Evolutionary conservation across 2,113 vertebrate species (phyloP), one percentile per base, ranked within the genome.

Genomic region (Phyllopteryx taeniolatus): DNA sequence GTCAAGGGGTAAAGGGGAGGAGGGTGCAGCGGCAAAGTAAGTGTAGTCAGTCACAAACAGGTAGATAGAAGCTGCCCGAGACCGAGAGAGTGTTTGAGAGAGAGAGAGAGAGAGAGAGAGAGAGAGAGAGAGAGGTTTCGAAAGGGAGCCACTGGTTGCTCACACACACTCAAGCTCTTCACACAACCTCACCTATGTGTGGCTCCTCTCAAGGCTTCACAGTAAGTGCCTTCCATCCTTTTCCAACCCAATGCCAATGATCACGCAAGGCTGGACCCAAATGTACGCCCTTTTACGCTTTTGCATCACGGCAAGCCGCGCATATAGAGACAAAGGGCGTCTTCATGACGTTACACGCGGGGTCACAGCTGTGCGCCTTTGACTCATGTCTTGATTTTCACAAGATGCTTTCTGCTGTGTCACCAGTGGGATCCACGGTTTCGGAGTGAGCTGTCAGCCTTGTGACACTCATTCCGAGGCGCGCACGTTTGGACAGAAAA

Each of bases 181-280:
- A 68, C 68, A 81, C 72, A 78, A 57, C 78, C 79, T 87, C 64
- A 75, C 86, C 35, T 89, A 90, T 91, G 90, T 90, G 90, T 79
- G 89, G 87, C 74, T 89, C 87, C 71, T 88, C 82, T 77, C 80
- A 87, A 86, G 90, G 88, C 87, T 90, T 89, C 75, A 85, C 76
- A 81, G 90, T 91, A 86, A 91, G 89, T 90, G 19, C 70, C n/a
- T 66, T 51, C 54, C 70, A 81, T 85, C 71, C 33, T 59, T 71
- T 71, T 31, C 73, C 7, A 56, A 46, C 27, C 53, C 65, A 51
- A 62, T 73, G 7, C 19, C 66, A 14, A 44, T 2, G 57, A 15
- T 13, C 39, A 44, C 17, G n/a, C 39, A 65, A 43, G n/a, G 20
- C 13, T 43, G 7, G 0, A 19, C 20, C 8, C 27, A 39, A 14